Evolutionary conservation across 2,113 vertebrate genomes (phyloP).

Genomic region (Mus pahari): DNA sequence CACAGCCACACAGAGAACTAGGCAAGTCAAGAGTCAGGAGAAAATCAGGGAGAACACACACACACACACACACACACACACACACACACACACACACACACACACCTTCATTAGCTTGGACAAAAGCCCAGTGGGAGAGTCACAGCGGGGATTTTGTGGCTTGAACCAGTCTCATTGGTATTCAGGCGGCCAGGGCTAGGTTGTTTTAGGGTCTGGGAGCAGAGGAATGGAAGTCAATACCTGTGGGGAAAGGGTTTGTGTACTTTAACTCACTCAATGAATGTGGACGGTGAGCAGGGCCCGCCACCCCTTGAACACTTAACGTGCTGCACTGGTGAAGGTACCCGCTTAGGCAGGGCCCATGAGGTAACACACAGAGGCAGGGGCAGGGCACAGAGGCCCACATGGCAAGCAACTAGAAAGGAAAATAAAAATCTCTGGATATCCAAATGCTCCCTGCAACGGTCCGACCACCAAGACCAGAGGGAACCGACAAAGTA

Average conservation of each 20-base stretch:
- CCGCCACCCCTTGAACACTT: not conserved
- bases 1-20: not conserved
- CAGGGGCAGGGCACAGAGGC: not conserved
- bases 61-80: too few species aligned
- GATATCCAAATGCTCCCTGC: not conserved
- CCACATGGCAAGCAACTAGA: not conserved
- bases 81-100: too few species aligned
- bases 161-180: conserved; percentile 21
- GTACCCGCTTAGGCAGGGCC: not conserved
- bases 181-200: not conserved
- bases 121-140: not conserved
- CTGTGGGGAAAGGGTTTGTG: not conserved
- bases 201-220: not conserved
- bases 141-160: conserved; percentile 20
- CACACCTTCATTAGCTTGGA: not conserved
- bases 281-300: not conserved
- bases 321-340: not conserved
- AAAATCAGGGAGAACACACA: not conserved
- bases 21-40: not conserved
- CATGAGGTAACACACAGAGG: not conserved
- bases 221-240: conserved; percentile 2
- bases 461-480: not conserved
- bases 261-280: not conserved
- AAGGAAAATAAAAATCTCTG: conserved; percentile 14
- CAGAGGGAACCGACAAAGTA: not conserved